Base-by-base conservation (phyloP, 2,888 invertebrate species). In the Agrochola lychnidis region DNA sequence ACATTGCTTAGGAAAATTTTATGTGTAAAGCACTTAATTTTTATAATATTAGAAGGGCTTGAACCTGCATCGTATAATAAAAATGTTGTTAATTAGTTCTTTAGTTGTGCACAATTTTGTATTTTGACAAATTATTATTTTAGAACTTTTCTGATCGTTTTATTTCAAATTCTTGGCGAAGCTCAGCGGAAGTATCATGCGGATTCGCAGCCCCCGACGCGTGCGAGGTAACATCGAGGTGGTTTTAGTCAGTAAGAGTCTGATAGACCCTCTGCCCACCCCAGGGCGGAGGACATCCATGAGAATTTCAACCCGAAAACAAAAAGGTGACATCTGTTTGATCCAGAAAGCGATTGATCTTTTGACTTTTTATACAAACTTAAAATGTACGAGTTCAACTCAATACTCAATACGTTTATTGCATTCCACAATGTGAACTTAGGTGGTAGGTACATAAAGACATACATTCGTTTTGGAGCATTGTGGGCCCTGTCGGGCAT, bases 131-230 rank as follows among this genome's bases (percentile, higher is more conserved):
- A 16, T 14, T 12, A 67, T 56, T n/a, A 59, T 19, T 53, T 51
- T 57, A 45, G 1, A 51, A 57, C 16, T 57, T 62, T 53, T 62
- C 7, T n/a, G n/a, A 19, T n/a, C n/a, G 51, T 82, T 69, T 83
- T 64, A 78, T 68, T 78, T 59, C 25, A 2, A 16, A 40, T 36
- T 53, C 5, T 22, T 30, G 30, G 30, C 30, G n/a, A n/a, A n/a
- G n/a, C n/a, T n/a, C n/a, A n/a, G n/a, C 12, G 14, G 45, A 45
- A 45, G 4, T 14, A 4, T 0, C 48, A 16, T 16, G 16, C 5
- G 16, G 16, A 16, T 1, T 16, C 16, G 48, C 48, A 48, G 48
- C 48, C 48, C 16, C 2, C 48, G 5, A 48, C 48, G 16, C 16
- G 48, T 45, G 5, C 19, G 2, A 48, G 1, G 16, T 5, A 48